These are phyloP conservation scores for Taxidea taxus DNA, from an alignment of 2,113 vertebrate species.

Conservation along the genomic window DNA sequence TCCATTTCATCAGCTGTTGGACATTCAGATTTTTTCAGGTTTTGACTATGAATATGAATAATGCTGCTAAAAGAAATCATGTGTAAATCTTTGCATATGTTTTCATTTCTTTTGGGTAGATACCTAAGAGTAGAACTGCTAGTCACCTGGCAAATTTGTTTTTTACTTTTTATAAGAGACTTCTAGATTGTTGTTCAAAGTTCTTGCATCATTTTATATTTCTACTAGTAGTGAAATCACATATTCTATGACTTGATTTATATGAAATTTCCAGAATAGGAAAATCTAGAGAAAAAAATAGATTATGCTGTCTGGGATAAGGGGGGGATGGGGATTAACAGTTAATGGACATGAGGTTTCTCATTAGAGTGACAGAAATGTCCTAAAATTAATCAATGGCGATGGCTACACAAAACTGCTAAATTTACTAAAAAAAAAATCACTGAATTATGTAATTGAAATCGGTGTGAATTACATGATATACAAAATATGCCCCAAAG, in stretches of 20 bases:
- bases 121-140: neutral
- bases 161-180: neutral
- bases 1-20: neutral
- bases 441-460: neutral
- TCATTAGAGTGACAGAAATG: neutral
- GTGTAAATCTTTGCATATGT: neutral
- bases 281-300: neutral
- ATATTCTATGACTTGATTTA: neutral
- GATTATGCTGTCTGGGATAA: no score
- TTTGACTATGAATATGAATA: neutral
- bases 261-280: neutral
- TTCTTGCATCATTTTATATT: neutral
- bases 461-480: neutral
- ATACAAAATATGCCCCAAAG: neutral
- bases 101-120: neutral
- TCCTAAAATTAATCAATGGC: neutral
- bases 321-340: neutral
- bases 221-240: neutral
- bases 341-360: neutral
- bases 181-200: neutral
- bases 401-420: neutral
- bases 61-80: neutral
- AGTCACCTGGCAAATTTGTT: neutral
- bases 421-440: neutral
- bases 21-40: neutral